Base-by-base conservation (phyloP, 1,140 invertebrate genomes). In the Lamellibrachia luymesi region DNA sequence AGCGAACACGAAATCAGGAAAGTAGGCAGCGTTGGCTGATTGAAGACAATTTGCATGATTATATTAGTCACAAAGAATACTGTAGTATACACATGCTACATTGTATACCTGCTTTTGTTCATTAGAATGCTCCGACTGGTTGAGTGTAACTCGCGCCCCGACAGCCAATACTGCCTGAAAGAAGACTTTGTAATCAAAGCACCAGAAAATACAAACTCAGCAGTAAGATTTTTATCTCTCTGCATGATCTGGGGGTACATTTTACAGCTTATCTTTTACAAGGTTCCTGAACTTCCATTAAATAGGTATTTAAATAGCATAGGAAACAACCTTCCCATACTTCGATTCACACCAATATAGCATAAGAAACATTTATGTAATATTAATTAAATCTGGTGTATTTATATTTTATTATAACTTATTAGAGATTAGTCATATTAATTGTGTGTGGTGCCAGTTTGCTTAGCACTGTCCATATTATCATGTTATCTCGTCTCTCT, bases 1-100 rank as follows among this genome's bases (percentile, higher is more conserved):
- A 91, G 93, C 25, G 52, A 93, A 27, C 52, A 94, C 10, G 90
- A 94, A 50, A 90, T 94, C 91, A 94, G 93, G 94, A 94, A 92
- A 90, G 92, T 64, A 51, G 64, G 64, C 64, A 22, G 64, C 25
- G 64, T 80, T 80, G 64, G 64, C 17, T n/a, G 22, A 50, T 51
- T 50, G 13, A 91, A 50, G 91, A 50, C 91, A 91, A 22, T 51
- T 80, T 80, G 64, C 25, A 80, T 80, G 64, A 80, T 8, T 80
- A 2, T 80, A 80, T 22, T 80, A 80, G 64, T 80, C 8, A 80
- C 64, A 80, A 80, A 22, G 64, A 80, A 56, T 56, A 13, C 6
- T 56, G 52, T 56, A 56, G 13, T 56, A 6, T 56, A 56, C 13
- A 80, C 38, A 38, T 38, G 38, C 38, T 38, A 38, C 38, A 17